Evolutionary conservation across 2,888 invertebrate genomes (phyloP), one percentile per base, ranked within the genome.

Genomic region (Nebria brevicollis): DNA sequence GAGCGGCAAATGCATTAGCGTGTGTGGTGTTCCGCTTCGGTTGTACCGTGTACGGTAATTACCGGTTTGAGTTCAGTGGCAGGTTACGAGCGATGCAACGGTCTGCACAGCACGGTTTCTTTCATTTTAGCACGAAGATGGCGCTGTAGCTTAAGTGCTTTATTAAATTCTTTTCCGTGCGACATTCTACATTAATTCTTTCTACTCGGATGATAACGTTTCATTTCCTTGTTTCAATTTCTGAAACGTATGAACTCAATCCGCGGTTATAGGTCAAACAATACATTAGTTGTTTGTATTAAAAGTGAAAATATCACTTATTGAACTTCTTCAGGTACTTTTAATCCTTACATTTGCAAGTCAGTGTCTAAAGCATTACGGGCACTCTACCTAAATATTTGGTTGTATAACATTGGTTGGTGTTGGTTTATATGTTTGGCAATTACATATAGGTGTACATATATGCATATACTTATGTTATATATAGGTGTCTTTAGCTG

Each of bases 51-150:
- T 34, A 70, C 25, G 70, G 13, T 75, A 25, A 43, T 26, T 75
- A 20, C 64, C 66, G 66, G 70, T 70, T 25, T n/a, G 75, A 75
- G 75, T 75, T 75, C 75, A 75, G 75, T 75, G 75, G 75, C 75
- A 75, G 75, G 75, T 75, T 75, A 75, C 64, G 34, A 34, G 34
- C 34, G 75, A 64, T 34, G 66, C 54, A 54, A 54, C 54, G 34
- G 34, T 15, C 75, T 65, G 75, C 64, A 64, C 75, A 75, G 26
- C 66, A 34, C 25, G 20, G 70, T 70, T 70, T 70, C 70, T 70
- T 20, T 70, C 70, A 70, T 70, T 70, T 70, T 34, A 70, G 34
- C 70, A 34, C 70, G 34, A 25, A 20, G 70, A 70, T 70, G 25
- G 70, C 70, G 34, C 20, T 70, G 70, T 54, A 25, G n/a, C 13